These are phyloP conservation scores for Acanthosepion esculentum DNA, from an alignment of 2,888 invertebrate species.

Conservation along the genomic window DNA sequence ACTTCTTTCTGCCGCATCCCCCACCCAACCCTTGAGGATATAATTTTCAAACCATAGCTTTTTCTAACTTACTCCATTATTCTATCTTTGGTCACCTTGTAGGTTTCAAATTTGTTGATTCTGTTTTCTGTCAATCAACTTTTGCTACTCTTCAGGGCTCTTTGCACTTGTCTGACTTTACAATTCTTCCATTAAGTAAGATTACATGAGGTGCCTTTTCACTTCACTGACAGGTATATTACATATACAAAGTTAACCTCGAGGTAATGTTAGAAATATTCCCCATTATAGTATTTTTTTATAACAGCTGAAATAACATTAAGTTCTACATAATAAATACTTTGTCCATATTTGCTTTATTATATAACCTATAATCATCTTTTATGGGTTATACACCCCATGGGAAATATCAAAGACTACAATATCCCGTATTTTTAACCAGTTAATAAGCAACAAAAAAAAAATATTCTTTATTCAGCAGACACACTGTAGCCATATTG, in stretches of 20 bases:
- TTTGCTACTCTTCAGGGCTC: not conserved
- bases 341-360: no score
- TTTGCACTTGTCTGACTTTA: not conserved
- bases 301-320: no score
- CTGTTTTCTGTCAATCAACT: not conserved
- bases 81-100: not conserved
- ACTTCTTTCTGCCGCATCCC: no score
- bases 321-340: no score
- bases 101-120: conserved; percentile 21
- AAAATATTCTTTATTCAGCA: no score
- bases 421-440: no score
- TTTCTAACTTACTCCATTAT: not conserved
- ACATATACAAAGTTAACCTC: not conserved
- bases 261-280: not conserved
- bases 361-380: no score
- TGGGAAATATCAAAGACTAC: no score
- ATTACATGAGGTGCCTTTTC: not conserved
- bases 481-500: no score
- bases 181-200: not conserved
- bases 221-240: not conserved
- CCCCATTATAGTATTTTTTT: no score
- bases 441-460: no score
- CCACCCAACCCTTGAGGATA: not conserved
- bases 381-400: no score
- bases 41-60: not conserved